phyloP scores from a whole-genome alignment of 2,888 invertebrate species.

The Pyrgus malvae region DNA sequence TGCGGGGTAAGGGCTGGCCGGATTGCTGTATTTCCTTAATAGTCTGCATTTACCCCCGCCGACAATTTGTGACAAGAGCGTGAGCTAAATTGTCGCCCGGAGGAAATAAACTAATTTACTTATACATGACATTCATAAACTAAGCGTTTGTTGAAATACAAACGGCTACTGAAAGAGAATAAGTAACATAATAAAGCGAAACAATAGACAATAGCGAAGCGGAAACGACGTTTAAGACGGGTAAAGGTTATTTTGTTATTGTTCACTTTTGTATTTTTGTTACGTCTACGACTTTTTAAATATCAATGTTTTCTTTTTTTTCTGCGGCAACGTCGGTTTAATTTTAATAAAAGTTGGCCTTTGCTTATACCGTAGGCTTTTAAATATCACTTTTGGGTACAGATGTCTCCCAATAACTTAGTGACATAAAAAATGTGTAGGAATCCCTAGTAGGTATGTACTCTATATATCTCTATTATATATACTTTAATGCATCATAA shows the following conservation, averaged over 20 bases:
- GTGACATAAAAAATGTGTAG: no score
- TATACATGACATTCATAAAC: conserved; percentile 68
- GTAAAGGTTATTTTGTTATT: conserved; percentile 21
- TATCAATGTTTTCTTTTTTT: background rate
- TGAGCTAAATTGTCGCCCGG: conserved; percentile 76
- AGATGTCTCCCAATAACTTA: no score
- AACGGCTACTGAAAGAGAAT: conserved; percentile 34
- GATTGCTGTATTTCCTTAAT: conserved; percentile 82
- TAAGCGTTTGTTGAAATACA: conserved; percentile 57
- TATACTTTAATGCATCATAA: no score
- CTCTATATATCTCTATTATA: no score
- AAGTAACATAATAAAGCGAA: conserved; percentile 25
- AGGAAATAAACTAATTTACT: conserved; percentile 82
- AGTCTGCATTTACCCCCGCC: conserved; percentile 79
- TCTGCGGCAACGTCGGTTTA: no score
- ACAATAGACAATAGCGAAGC: conserved; percentile 23
- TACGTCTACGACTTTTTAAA: conserved; percentile 9
- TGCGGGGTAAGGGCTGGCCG: conserved; percentile 76
- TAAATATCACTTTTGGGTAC: no score
- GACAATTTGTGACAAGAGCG: conserved; percentile 80
- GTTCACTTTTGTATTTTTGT: conserved; percentile 20
- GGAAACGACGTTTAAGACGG: conserved; percentile 19
- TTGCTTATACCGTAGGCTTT: no score
- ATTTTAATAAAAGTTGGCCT: no score
- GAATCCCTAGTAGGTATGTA: no score